Evolutionary conservation across 2,113 vertebrate species (phyloP).

Genomic region (Aspidoscelis tigris): DNA sequence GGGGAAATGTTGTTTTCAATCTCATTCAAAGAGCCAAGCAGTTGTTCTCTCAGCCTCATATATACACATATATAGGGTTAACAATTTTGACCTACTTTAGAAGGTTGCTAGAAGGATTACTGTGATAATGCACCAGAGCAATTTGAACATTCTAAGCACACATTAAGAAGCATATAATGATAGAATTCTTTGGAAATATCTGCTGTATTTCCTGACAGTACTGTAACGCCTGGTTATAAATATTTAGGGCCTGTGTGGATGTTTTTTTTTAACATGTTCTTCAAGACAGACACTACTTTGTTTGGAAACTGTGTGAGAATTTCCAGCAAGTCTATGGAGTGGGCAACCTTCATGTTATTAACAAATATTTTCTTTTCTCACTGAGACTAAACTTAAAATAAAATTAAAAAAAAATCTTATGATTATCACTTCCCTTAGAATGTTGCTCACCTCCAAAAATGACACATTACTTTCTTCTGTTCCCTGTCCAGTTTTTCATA

Average conservation of each 20-base stretch:
- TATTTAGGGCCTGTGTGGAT: background rate
- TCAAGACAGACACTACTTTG: background rate
- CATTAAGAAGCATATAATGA: background rate
- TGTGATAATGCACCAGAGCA: background rate
- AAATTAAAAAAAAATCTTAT: background rate
- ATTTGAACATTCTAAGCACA: background rate
- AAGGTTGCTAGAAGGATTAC: background rate
- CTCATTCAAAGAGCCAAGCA: background rate
- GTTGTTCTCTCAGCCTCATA: no score
- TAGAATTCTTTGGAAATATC: background rate
- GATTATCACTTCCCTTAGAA: background rate
- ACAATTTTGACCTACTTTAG: slow-evolving; percentile 11
- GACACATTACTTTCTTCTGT: background rate
- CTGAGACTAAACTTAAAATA: background rate
- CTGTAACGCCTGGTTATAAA: background rate
- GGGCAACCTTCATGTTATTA: background rate
- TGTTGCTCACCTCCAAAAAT: background rate
- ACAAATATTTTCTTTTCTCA: background rate
- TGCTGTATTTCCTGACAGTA: background rate
- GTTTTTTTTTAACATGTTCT: background rate
- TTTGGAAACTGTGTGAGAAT: background rate
- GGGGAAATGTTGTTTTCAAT: background rate
- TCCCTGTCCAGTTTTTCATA: background rate
- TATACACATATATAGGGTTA: background rate
- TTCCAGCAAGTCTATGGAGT: background rate